Percentiles rank a stretch among this genome's conserved stretches.
phyloP scores from a whole-genome alignment of 2,797 vertebrate genomes.

The Decapterus maruadsi region DNA sequence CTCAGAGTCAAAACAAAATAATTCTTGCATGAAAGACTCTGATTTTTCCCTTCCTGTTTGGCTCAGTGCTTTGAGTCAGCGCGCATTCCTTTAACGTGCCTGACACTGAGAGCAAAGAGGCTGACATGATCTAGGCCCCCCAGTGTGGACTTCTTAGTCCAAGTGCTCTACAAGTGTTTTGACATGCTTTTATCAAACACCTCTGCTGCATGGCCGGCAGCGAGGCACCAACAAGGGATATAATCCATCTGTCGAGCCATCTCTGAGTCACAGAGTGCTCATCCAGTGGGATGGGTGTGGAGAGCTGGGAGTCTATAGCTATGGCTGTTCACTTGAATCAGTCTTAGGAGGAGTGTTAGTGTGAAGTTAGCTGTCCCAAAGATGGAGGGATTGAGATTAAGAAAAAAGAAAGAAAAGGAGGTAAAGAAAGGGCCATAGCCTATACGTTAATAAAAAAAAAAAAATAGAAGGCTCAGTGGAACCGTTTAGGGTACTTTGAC shows the following conservation, averaged over 20 bases:
- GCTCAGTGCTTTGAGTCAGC: conserved; percentile 10
- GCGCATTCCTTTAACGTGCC: conserved; percentile 12
- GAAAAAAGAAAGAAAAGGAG: conserved; percentile 4
- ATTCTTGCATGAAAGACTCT: conserved; percentile 4
- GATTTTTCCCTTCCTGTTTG: neutral
- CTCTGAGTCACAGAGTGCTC: conserved; percentile 65
- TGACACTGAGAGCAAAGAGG: conserved; percentile 2
- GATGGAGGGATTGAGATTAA: conserved; percentile 43
- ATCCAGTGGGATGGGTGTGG: conserved; percentile 43
- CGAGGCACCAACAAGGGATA: conserved; percentile 42
- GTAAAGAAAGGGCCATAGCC: conserved; percentile 23
- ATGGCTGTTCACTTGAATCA: conserved; percentile 63
- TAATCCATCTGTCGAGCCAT: conserved; percentile 73
- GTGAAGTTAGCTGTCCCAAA: conserved; percentile 48
- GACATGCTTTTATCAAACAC: conserved; percentile 67
- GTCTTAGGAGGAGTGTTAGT: conserved; percentile 37
- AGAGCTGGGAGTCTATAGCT: conserved; percentile 46
- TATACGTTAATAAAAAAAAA: neutral
- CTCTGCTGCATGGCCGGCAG: conserved; percentile 43
- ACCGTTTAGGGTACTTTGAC: conserved; percentile 2
- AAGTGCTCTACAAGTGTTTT: conserved; percentile 57
- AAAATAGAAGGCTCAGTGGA: conserved; percentile 7
- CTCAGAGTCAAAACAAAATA: conserved; percentile 33
- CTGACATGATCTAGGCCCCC: conserved; percentile 42
- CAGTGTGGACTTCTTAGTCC: conserved; percentile 30